phyloP scores from a whole-genome alignment of 2,797 vertebrate species.

The Dallia pectoralis region DNA sequence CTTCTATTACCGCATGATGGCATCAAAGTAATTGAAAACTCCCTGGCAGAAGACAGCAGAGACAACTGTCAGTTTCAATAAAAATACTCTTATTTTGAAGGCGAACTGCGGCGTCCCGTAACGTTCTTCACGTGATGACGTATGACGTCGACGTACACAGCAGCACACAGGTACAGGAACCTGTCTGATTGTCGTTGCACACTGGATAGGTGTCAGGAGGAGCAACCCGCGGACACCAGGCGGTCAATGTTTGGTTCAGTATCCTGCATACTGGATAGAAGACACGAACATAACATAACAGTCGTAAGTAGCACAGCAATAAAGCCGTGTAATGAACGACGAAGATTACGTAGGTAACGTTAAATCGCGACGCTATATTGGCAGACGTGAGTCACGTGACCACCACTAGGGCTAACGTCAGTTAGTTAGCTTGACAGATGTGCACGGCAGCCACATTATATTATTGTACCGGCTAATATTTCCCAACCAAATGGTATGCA shows the following conservation, averaged over 20 bases:
- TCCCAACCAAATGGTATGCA: neutral
- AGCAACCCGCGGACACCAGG: neutral
- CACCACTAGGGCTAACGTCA: neutral
- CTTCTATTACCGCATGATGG: neutral
- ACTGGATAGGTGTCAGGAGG: neutral
- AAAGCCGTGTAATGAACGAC: neutral
- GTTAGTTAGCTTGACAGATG: neutral
- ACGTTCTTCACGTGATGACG: too few species aligned
- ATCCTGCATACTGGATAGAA: neutral
- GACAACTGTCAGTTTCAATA: too few species aligned
- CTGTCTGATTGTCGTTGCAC: neutral
- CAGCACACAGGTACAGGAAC: neutral
- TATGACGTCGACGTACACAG: too few species aligned
- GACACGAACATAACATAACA: neutral
- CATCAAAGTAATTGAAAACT: neutral
- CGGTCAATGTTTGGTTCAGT: neutral
- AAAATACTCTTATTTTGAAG: too few species aligned
- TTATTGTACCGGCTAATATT: neutral
- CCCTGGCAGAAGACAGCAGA: too few species aligned
- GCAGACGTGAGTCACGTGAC: too few species aligned
- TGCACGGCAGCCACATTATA: neutral
- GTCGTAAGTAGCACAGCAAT: neutral
- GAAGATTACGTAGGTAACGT: neutral
- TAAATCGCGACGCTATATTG: too few species aligned
- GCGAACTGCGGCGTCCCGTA: too few species aligned